These are phyloP conservation scores for Myoxocephalus aenaeus DNA, from an alignment of 2,797 vertebrate species.

Conservation along the genomic window DNA sequence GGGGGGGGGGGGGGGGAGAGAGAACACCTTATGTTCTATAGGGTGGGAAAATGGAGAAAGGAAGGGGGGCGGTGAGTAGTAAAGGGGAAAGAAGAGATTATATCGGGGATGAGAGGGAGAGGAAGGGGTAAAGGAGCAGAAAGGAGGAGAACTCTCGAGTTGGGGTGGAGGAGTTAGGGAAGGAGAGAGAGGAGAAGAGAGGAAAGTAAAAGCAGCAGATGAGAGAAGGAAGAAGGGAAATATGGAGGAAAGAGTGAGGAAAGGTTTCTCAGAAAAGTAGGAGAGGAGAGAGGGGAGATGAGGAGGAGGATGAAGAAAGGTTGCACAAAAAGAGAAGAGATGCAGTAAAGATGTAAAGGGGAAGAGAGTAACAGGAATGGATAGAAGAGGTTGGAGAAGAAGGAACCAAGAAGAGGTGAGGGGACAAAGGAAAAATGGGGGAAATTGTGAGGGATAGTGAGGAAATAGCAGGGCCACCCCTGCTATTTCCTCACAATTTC, in stretches of 20 bases:
- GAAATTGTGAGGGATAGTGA: neutral
- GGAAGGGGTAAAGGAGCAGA: neutral
- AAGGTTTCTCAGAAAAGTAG: neutral
- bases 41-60: neutral
- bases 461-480: neutral
- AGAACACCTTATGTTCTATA: neutral
- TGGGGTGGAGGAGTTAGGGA: neutral
- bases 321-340: neutral
- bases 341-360: neutral
- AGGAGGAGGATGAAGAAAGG: neutral
- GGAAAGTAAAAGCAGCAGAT: neutral
- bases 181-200: neutral
- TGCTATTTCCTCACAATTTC: too few species aligned
- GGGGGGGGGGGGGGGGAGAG: neutral
- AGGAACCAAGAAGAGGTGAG: neutral
- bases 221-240: neutral
- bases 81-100: neutral
- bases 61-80: neutral
- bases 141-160: neutral
- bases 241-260: neutral
- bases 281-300: neutral
- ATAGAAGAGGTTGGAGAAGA: neutral
- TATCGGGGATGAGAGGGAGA: neutral
- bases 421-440: neutral
- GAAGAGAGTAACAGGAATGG: too few species aligned